Evolutionary conservation across 2,113 vertebrate genomes (phyloP).

Genomic region (Alligator mississippiensis): DNA sequence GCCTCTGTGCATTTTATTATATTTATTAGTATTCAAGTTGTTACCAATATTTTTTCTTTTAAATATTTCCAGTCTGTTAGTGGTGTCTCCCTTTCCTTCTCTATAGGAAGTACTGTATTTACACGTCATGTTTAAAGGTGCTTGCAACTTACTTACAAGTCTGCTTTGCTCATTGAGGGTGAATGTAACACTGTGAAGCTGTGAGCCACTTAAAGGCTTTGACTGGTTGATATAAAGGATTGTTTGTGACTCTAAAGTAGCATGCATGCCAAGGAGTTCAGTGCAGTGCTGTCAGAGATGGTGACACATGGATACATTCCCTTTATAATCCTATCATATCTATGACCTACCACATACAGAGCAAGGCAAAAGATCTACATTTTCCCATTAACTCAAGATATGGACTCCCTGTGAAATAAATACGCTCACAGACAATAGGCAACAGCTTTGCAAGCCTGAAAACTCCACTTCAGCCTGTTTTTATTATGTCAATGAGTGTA

Average conservation of each 20-base stretch:
- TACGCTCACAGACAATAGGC: conserved; percentile 49
- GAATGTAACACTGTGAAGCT: conserved; percentile 33
- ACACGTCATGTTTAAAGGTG: conserved; percentile 57
- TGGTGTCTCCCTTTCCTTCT: conserved; percentile 15
- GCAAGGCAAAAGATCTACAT: conserved; percentile 67
- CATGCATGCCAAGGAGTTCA: conserved; percentile 60
- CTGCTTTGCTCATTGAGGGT: conserved; percentile 52
- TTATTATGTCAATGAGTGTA: conserved; percentile 62
- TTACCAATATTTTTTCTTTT: background rate
- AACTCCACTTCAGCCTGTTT: conserved; percentile 43
- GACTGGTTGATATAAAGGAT: conserved; percentile 55
- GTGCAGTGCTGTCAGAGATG: conserved; percentile 58
- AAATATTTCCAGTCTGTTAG: background rate
- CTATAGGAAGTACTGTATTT: conserved; percentile 40
- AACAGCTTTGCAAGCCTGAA: conserved; percentile 54
- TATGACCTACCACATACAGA: conserved; percentile 63
- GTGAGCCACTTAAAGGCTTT: conserved; percentile 62
- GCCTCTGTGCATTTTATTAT: background rate
- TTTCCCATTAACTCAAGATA: conserved; percentile 75
- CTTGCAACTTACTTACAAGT: conserved; percentile 68
- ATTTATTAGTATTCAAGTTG: background rate
- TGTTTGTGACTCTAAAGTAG: conserved; percentile 60
- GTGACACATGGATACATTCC: conserved; percentile 64
- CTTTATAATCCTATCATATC: conserved; percentile 59
- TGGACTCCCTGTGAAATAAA: conserved; percentile 64